phyloP scores from a whole-genome alignment of 2,113 vertebrate genomes.

The Carassius auratus region DNA sequence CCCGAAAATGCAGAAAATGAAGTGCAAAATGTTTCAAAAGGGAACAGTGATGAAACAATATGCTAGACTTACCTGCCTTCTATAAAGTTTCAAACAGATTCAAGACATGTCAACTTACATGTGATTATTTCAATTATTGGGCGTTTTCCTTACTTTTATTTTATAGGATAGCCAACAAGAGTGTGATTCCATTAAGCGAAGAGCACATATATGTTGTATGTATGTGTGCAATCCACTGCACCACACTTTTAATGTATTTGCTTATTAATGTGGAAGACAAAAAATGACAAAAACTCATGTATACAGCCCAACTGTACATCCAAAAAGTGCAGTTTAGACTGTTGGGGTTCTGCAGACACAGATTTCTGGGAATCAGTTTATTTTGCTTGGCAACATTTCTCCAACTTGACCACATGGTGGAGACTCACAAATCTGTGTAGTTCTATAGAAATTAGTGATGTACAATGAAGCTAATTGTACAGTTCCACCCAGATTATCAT shows the following conservation, averaged over 20 bases:
- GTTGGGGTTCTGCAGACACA: neutral
- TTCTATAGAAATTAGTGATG: neutral
- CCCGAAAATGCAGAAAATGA: neutral
- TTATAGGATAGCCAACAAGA: neutral
- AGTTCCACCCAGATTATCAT: neutral
- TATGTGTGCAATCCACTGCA: neutral
- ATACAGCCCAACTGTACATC: neutral
- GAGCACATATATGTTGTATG: neutral
- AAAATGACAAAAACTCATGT: neutral
- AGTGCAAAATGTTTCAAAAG: neutral
- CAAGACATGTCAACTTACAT: neutral
- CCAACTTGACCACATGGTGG: neutral
- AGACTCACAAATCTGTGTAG: neutral
- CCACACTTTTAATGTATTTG: neutral
- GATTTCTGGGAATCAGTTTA: neutral
- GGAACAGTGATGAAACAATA: neutral
- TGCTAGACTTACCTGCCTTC: neutral
- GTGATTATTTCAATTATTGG: neutral
- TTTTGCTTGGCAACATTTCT: conserved; percentile 5
- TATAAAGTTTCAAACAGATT: neutral
- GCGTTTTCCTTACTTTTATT: neutral
- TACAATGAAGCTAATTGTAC: neutral
- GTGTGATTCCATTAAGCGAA: neutral
- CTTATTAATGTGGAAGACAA: neutral
- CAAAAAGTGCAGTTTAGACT: neutral